These are phyloP conservation scores for Notodonta dromedarius DNA, from an alignment of 2,888 invertebrate genomes.

Conservation along the genomic window DNA sequence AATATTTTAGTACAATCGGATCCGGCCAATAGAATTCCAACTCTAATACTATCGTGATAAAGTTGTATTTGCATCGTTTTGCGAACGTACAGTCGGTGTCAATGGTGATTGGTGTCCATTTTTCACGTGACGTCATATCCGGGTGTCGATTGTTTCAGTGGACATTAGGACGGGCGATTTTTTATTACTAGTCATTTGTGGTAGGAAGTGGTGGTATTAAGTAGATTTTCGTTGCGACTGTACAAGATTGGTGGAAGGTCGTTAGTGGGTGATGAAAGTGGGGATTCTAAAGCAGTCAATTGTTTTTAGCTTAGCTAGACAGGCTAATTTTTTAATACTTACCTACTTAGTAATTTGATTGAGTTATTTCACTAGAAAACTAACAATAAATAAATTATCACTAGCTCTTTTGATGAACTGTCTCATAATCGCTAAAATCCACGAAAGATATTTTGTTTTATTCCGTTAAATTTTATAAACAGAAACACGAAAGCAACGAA, in stretches of 20 bases:
- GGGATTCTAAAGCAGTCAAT: too few species aligned
- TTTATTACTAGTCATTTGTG: constrained; percentile 47
- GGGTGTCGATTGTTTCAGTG: constrained; percentile 50
- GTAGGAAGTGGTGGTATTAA: constrained; percentile 25
- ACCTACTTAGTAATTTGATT: too few species aligned
- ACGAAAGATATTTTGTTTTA: too few species aligned
- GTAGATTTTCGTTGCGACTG: constrained; percentile 10
- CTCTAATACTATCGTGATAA: fast-evolving
- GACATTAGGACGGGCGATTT: constrained; percentile 34
- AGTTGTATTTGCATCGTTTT: constrained; percentile 11
- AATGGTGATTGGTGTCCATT: constrained; percentile 58
- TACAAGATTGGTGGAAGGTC: not conserved
- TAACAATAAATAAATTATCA: too few species aligned
- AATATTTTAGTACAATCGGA: not conserved
- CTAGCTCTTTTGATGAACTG: too few species aligned
- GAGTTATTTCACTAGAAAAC: too few species aligned
- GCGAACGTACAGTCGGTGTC: constrained; percentile 23
- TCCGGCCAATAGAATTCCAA: constrained; percentile 5
- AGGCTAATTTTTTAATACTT: too few species aligned
- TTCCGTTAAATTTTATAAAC: too few species aligned
- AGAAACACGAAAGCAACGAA: too few species aligned
- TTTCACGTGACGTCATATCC: constrained; percentile 66
- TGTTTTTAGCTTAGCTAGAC: too few species aligned
- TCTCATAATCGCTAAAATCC: too few species aligned
- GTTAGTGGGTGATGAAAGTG: constrained; percentile 2